phyloP scores from a whole-genome alignment of 2,797 vertebrate genomes.

The Microctenopoma stevenorrisi region DNA sequence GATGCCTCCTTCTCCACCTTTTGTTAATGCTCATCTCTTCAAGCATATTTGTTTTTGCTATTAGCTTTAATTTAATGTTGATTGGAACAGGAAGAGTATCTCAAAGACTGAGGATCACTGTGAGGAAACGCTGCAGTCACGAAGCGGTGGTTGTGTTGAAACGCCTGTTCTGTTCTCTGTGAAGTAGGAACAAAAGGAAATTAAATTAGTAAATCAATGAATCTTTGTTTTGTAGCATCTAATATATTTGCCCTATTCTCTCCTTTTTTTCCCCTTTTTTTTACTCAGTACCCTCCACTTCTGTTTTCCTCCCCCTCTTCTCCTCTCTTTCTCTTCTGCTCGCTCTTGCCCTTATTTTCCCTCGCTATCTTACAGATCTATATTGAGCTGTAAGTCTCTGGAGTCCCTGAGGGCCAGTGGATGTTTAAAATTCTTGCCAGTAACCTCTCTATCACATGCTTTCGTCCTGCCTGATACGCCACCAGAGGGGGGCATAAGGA shows the following conservation, averaged over 20 bases:
- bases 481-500: slow-evolving; percentile 67
- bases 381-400: slow-evolving; percentile 74
- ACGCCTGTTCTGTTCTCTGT: slow-evolving; percentile 30
- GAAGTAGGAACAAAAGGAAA: slow-evolving; percentile 48
- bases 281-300: not conserved
- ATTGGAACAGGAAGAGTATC: slow-evolving; percentile 27
- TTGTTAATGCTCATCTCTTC: not conserved
- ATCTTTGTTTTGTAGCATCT: slow-evolving; percentile 61
- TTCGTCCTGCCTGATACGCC: slow-evolving; percentile 62
- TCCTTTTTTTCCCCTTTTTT: slow-evolving; percentile 15
- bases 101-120: slow-evolving; percentile 13
- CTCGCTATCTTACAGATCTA: slow-evolving; percentile 60
- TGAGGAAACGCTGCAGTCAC: slow-evolving; percentile 23
- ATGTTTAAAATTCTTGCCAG: slow-evolving; percentile 82
- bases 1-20: not conserved
- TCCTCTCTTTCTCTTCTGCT: slow-evolving; percentile 5
- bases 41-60: slow-evolving; percentile 37
- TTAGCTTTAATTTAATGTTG: slow-evolving; percentile 47
- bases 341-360: slow-evolving; percentile 46
- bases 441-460: slow-evolving; percentile 80
- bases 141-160: slow-evolving; percentile 25
- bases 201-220: slow-evolving; percentile 71
- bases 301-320: not conserved
- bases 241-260: slow-evolving; percentile 46
- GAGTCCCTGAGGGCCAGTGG: slow-evolving; percentile 62